These are phyloP conservation scores for Phragmatobia fuliginosa DNA, from an alignment of 2,888 invertebrate genomes.

Conservation along the genomic window DNA sequence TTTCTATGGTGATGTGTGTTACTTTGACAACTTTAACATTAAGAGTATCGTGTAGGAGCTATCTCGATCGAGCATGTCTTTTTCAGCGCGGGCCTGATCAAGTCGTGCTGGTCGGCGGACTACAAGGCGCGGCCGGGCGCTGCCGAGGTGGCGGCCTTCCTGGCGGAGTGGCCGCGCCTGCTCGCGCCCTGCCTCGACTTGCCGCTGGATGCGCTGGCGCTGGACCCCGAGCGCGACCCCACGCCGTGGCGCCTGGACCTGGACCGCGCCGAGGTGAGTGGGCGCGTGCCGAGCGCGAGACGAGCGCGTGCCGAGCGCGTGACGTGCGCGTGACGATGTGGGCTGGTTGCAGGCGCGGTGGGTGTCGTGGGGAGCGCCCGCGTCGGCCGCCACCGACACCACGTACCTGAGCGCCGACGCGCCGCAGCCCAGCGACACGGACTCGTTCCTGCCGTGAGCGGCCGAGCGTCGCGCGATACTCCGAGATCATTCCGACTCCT, in stretches of 20 bases:
- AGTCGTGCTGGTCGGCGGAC: constrained; percentile 92
- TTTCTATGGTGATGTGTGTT: too few relatives aligned
- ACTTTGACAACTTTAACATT: too few relatives aligned
- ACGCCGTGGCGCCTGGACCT: constrained; percentile 56
- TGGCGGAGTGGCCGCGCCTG: constrained; percentile 92
- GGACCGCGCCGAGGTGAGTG: constrained; percentile 59
- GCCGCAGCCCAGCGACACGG: constrained; percentile 57
- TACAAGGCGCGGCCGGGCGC: constrained; percentile 91
- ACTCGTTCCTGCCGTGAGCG: constrained; percentile 53
- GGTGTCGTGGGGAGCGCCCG: constrained; percentile 72
- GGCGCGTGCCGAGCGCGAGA: background rate
- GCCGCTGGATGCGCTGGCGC: constrained; percentile 90
- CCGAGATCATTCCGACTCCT: constrained; percentile 45
- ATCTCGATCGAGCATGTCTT: too few relatives aligned
- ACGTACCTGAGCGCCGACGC: constrained; percentile 75
- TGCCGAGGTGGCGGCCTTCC: constrained; percentile 92
- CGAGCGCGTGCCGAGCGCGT: too few relatives aligned
- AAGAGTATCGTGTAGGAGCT: too few relatives aligned
- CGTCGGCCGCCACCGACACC: constrained; percentile 67
- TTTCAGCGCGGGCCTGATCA: constrained; percentile 90
- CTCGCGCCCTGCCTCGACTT: constrained; percentile 93
- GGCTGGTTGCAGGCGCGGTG: constrained; percentile 62
- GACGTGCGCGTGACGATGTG: too few relatives aligned
- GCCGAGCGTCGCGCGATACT: background rate
- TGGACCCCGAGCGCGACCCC: constrained; percentile 79